A percentile compares a stretch with the other conserved stretches of the same genome.
Conservation (phyloP, 2,888 invertebrate genomes). For the Torymus texanus region DNA sequence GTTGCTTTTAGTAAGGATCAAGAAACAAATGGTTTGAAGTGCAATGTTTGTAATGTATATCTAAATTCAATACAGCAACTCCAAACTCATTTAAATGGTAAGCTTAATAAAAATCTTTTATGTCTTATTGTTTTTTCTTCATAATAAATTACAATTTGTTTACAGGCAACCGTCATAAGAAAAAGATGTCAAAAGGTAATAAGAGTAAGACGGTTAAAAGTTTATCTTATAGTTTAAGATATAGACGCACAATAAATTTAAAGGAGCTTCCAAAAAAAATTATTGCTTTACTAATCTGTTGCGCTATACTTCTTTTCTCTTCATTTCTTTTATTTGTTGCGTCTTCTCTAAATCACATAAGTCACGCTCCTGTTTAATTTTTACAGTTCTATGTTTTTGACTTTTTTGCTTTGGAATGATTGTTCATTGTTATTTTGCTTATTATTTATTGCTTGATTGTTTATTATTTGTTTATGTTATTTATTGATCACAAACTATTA, state of each 20-base stretch:
- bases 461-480: slow-evolving; percentile 34
- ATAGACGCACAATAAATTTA: slow-evolving; percentile 68
- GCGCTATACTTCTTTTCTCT: slow-evolving; percentile 68
- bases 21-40: slow-evolving; percentile 73
- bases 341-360: slow-evolving; percentile 67
- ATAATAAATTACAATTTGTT: slow-evolving; percentile 42
- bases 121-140: slow-evolving; percentile 1
- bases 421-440: slow-evolving; percentile 55
- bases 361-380: no score
- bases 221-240: slow-evolving; percentile 67
- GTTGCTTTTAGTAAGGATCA: slow-evolving; percentile 71
- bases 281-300: slow-evolving; percentile 67
- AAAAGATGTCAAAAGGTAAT: slow-evolving; percentile 73
- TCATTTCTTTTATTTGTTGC: slow-evolving; percentile 69
- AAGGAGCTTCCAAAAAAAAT: slow-evolving; percentile 69
- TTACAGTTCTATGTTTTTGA: slow-evolving; percentile 13
- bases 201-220: slow-evolving; percentile 64
- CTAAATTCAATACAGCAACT: slow-evolving; percentile 76
- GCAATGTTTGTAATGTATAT: slow-evolving; percentile 75
- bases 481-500: slow-evolving; percentile 29
- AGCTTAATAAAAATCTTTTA: neutral
- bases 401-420: slow-evolving; percentile 42
- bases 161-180: slow-evolving; percentile 73
- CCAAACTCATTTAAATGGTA: slow-evolving; percentile 74
- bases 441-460: slow-evolving; percentile 59